phyloP scores from a whole-genome alignment of 1,140 invertebrate species.

The Eupristina koningsbergeri region DNA sequence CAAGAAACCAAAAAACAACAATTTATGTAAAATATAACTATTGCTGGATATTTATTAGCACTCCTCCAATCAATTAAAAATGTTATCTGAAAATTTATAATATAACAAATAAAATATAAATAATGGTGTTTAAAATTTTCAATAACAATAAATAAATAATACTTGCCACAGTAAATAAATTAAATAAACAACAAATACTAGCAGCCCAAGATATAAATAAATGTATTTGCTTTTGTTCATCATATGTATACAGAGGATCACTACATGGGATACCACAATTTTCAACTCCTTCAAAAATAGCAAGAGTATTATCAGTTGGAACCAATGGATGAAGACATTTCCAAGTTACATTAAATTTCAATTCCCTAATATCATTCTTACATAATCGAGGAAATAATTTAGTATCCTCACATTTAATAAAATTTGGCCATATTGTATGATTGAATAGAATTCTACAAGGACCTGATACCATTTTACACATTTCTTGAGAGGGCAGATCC shows the following conservation, averaged over 20 bases:
- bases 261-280: conserved; percentile 92
- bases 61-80: conserved; percentile 94
- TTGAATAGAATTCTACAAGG: conserved; percentile 89
- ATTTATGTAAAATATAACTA: conserved; percentile 94
- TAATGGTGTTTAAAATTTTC: not conserved
- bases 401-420: conserved; percentile 86
- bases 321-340: conserved; percentile 88
- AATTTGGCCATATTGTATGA: conserved; percentile 82
- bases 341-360: conserved; percentile 88
- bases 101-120: not conserved
- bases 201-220: conserved; percentile 85
- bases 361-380: conserved; percentile 84
- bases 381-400: conserved; percentile 84
- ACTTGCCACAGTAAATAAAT: conserved; percentile 85
- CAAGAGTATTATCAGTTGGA: conserved; percentile 82
- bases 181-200: conserved; percentile 82
- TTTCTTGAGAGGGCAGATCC: conserved; percentile 87
- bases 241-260: conserved; percentile 86
- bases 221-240: conserved; percentile 88
- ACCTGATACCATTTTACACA: conserved; percentile 87
- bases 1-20: conserved; percentile 88
- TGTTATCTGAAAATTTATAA: conserved; percentile 76
- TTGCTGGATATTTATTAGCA: conserved; percentile 90
- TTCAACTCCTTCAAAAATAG: conserved; percentile 90
- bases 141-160: conserved; percentile 2